These are phyloP conservation scores for Xerus inauris DNA, from an alignment of 2,113 vertebrate species.

Conservation along the genomic window DNA sequence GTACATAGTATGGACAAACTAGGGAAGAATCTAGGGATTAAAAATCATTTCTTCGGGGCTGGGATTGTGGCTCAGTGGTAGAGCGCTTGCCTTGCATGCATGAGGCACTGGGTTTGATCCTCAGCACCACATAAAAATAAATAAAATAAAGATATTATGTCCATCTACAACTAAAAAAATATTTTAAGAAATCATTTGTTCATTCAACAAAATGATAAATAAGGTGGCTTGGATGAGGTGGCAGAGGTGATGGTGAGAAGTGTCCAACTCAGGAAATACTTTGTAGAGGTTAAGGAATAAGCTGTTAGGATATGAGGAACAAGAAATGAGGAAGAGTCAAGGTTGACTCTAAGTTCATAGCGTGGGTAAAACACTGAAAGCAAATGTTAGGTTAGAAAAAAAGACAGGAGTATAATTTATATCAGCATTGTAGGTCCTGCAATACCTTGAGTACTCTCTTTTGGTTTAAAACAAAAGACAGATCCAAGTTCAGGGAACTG, in stretches of 20 bases:
- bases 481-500: background rate
- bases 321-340: background rate
- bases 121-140: no score
- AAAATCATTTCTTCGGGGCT: background rate
- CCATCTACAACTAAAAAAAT: no score
- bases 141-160: no score
- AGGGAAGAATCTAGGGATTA: background rate
- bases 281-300: background rate
- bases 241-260: background rate
- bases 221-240: background rate
- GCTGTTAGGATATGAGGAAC: background rate
- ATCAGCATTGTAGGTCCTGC: background rate
- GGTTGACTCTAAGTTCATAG: background rate
- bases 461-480: background rate
- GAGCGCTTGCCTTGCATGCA: no score
- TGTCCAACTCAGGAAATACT: background rate
- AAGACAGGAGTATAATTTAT: background rate
- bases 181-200: no score
- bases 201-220: background rate
- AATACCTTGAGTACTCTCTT: background rate
- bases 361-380: background rate
- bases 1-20: background rate
- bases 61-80: no score
- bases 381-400: background rate
- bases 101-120: no score